Base-by-base conservation (phyloP, 2,888 invertebrate species). In the Galeruca laticollis region DNA sequence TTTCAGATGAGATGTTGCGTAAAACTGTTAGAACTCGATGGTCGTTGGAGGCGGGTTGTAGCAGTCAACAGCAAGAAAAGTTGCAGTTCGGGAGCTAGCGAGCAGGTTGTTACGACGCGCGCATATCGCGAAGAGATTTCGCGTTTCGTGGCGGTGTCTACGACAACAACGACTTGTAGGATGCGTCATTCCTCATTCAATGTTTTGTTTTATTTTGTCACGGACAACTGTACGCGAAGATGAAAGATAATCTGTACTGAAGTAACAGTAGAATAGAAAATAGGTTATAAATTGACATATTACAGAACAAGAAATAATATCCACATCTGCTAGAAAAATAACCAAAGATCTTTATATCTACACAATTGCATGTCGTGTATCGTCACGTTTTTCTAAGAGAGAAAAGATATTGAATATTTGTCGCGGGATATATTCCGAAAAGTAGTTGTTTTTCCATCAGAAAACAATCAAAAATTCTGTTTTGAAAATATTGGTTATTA, bases 171-270 rank as follows among this genome's bases (percentile, higher is more conserved):
- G 63, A 31, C 43, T 63, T 54, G 49, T 63, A 26, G 54, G 63
- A 63, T 63, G 63, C 63, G 63, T 63, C 63, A 62, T 62, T 20
- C 35, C 33, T 62, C 37, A 63, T 63, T 63, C 63, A 43, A 31
- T 62, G 62, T 62, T 62, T 62, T 62, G 62, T 62, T 62, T 62
- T 62, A 62, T 62, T 63, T 56, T 13, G 63, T 21, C 2, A 4
- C 15, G 31, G 31, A 56, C 18, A 56, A 63, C 20, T 63, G 40
- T 31, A 56, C 40, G 35, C 5, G 10, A 18, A 0, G 9, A 1
- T 47, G n/a, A 15, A 18, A 47, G 3, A 18, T 47, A 47, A 47
- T 47, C 47, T 15, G 9, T 15, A 6, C n/a, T 8, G 8, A 8
- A 15, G n/a, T 18, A 18, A 8, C 26, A 26, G n/a, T n/a, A 26